Percentiles rank a stretch among this genome's conserved stretches.
phyloP scores from a whole-genome alignment of 2,888 invertebrate genomes.

The Galerucella calmariensis region DNA sequence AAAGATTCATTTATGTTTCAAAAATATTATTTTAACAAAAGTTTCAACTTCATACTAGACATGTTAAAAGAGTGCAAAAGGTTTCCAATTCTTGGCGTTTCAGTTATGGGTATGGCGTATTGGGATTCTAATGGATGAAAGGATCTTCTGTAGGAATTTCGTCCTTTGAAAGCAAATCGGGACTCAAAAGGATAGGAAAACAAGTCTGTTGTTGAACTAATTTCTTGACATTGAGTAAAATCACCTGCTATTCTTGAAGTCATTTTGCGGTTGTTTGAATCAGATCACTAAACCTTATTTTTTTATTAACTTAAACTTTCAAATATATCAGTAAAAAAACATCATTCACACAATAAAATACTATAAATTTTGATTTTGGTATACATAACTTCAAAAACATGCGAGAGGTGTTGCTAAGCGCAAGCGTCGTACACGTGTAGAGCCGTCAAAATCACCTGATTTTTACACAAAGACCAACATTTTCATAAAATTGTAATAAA shows the following conservation, averaged over 20 bases:
- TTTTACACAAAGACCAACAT: background rate
- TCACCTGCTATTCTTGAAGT: constrained; percentile 47
- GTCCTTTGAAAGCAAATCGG: constrained; percentile 50
- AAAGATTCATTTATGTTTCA: background rate
- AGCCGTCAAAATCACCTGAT: background rate
- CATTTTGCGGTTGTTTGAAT: constrained; percentile 30
- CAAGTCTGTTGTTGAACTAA: constrained; percentile 59
- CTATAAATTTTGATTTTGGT: background rate
- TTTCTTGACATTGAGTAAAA: constrained; percentile 57
- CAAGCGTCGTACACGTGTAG: background rate
- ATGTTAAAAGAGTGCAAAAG: background rate
- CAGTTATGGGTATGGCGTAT: background rate
- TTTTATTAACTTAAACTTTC: background rate
- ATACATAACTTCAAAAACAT: constrained; percentile 11
- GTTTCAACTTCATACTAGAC: background rate
- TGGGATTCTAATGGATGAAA: constrained; percentile 32
- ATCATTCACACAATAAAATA: constrained; percentile 2
- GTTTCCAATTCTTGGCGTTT: background rate
- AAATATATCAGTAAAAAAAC: background rate
- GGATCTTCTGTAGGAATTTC: constrained; percentile 51
- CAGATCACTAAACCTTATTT: constrained; percentile 7
- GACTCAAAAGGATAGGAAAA: constrained; percentile 50
- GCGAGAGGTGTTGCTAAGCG: background rate
- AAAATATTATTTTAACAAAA: background rate
- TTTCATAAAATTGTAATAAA: background rate